Evolutionary conservation across 2,888 invertebrate species (phyloP).

Genomic region (Spatulosminthurus flaviceps): DNA sequence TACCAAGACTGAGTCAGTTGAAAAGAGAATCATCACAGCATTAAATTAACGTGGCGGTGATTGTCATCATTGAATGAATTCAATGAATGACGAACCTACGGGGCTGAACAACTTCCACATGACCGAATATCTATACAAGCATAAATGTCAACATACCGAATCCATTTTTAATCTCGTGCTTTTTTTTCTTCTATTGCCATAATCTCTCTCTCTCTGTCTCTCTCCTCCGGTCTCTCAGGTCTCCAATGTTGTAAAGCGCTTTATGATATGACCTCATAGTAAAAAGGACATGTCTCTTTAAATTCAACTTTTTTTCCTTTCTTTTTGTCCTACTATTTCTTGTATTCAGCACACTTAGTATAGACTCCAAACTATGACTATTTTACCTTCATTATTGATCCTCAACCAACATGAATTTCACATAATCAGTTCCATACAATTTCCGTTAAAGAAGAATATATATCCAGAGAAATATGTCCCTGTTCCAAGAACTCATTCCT

Average conservation of each 20-base stretch:
- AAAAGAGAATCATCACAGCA: constrained; percentile 44
- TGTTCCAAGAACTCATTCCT: too few relatives aligned
- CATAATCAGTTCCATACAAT: too few relatives aligned
- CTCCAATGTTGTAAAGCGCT: constrained; percentile 10
- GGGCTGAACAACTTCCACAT: constrained; percentile 48
- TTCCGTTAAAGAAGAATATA: too few relatives aligned
- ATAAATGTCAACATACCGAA: constrained; percentile 47
- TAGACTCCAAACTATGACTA: too few relatives aligned
- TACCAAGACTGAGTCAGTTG: constrained; percentile 27
- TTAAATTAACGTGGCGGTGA: constrained; percentile 47
- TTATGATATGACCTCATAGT: constrained; percentile 26
- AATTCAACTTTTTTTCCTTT: neutral
- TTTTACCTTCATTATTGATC: too few relatives aligned
- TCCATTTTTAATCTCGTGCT: constrained; percentile 45
- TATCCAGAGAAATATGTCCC: too few relatives aligned
- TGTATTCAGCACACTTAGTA: too few relatives aligned
- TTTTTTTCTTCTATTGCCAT: constrained; percentile 9
- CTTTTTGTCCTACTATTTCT: neutral
- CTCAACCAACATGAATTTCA: too few relatives aligned
- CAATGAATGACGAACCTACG: constrained; percentile 43
- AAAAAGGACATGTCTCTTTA: neutral
- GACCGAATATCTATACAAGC: constrained; percentile 48
- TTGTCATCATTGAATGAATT: constrained; percentile 44
- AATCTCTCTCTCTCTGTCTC: constrained; percentile 5
- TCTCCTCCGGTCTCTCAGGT: neutral